These are phyloP conservation scores for Otis tarda DNA, from an alignment of 2,113 vertebrate genomes.

Conservation along the genomic window DNA sequence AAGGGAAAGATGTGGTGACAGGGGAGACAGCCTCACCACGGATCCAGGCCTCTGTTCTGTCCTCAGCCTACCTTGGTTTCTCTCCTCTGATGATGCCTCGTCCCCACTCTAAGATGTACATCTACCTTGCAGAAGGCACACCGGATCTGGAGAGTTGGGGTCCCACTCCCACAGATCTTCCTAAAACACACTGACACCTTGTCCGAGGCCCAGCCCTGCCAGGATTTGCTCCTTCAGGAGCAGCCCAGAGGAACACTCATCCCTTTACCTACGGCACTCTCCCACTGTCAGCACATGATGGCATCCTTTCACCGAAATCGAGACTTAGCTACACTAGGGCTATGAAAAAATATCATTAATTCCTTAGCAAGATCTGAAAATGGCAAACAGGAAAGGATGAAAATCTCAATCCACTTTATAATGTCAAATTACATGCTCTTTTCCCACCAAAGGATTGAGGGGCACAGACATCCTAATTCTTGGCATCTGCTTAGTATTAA, in stretches of 20 bases:
- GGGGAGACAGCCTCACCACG: background rate
- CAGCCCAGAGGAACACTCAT: background rate
- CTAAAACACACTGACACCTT: background rate
- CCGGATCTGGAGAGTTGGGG: background rate
- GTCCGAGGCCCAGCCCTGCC: background rate
- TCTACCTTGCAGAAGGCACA: background rate
- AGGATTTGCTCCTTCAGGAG: background rate
- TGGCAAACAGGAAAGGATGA: background rate
- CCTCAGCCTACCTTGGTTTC: background rate
- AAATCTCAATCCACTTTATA: background rate
- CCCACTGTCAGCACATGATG: background rate
- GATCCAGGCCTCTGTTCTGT: no score
- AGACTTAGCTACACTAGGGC: background rate
- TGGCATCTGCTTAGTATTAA: background rate
- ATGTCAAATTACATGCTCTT: background rate
- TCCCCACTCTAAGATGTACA: background rate
- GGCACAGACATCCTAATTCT: background rate
- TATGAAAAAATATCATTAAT: background rate
- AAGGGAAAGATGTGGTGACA: background rate
- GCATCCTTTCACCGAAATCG: background rate
- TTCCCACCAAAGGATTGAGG: background rate
- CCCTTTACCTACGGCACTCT: background rate
- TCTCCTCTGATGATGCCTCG: background rate
- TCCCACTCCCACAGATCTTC: background rate
- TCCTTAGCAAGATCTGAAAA: background rate